Base-by-base conservation (phyloP, 2,888 invertebrate genomes). In the Acrobeloides nanus region DNA sequence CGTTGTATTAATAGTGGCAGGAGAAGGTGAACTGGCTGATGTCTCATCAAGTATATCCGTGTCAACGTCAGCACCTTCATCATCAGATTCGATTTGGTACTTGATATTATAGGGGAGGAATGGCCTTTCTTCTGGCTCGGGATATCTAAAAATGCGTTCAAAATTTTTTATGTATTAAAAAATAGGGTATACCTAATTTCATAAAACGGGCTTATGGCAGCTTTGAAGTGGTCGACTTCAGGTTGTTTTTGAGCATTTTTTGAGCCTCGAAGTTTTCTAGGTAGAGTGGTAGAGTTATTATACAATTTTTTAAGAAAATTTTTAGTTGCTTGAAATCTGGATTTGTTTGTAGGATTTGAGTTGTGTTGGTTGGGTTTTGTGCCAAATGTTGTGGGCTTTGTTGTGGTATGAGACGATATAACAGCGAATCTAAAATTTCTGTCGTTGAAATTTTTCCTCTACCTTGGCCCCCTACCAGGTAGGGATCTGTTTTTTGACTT, bases 221-320 rank as follows among this genome's bases (percentile, higher is more conserved):
- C 35, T 21, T 41, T 40, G 26, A 59, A 59, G 10, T 27, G 33
- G 17, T 33, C 26, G 23, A 26, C 33, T 45, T 26, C 34, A 25
- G 48, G 35, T 23, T 53, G 42, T 27, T 46, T 53, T 40, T 45
- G 49, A 1, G 33, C 29, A 20, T 32, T 38, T 43, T 63, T 64
- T 41, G 31, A 51, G 12, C 27, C 21, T 17, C 29, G 24, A 17
- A 26, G 21, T 12, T 21, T 21, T 21, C 33, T 63, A n/a, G 58
- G 27, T 21, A 64, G 66, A 23, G 66, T 49, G 4, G 67, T 70
- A 24, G 68, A 60, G n/a, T 60, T 53, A 38, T 29, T 53, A 50
- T 69, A 69, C 17, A 70, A 60, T 50, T 59, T 63, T 41, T 64
- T 62, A 54, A 70, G 57, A 50, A 70, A 68, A 25, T 64, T 60